Evolutionary conservation across 2,113 vertebrate species (phyloP).

Genomic region (Polypterus bichir): DNA sequence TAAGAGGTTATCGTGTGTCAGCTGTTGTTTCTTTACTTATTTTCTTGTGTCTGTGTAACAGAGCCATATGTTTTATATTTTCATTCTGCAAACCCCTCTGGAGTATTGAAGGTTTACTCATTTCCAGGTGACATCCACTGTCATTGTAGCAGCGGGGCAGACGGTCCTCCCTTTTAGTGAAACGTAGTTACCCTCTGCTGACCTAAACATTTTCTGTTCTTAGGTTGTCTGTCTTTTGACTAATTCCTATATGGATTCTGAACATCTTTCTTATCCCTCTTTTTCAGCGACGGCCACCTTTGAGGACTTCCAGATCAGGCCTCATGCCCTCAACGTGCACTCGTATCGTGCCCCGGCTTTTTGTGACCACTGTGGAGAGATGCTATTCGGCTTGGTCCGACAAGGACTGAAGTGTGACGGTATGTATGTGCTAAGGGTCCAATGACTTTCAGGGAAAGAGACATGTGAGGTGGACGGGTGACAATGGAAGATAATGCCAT

Average conservation of each 20-base stretch:
- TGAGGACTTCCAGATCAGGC: constrained; percentile 81
- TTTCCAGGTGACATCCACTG: background rate
- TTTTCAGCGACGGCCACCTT: constrained; percentile 66
- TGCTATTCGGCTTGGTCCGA: constrained; percentile 77
- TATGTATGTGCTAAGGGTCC: constrained; percentile 28
- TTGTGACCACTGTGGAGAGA: constrained; percentile 83
- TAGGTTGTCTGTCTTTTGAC: background rate
- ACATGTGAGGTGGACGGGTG: too few species aligned
- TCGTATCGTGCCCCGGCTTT: constrained; percentile 76
- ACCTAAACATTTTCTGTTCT: background rate
- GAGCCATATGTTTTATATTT: too few species aligned
- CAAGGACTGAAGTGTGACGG: constrained; percentile 82
- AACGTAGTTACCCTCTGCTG: background rate
- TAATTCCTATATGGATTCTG: background rate
- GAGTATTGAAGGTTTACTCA: too few species aligned
- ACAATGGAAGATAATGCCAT: too few species aligned
- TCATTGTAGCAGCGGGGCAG: background rate
- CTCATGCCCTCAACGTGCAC: constrained; percentile 74
- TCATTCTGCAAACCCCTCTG: background rate
- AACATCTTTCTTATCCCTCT: background rate
- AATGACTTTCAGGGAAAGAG: too few species aligned
- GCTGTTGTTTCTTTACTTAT: too few species aligned
- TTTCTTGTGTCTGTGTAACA: too few species aligned
- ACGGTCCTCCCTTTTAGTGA: background rate
- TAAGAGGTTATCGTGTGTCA: too few species aligned